phyloP scores from a whole-genome alignment of 2,113 vertebrate genomes.

The Oryzias javanicus region DNA sequence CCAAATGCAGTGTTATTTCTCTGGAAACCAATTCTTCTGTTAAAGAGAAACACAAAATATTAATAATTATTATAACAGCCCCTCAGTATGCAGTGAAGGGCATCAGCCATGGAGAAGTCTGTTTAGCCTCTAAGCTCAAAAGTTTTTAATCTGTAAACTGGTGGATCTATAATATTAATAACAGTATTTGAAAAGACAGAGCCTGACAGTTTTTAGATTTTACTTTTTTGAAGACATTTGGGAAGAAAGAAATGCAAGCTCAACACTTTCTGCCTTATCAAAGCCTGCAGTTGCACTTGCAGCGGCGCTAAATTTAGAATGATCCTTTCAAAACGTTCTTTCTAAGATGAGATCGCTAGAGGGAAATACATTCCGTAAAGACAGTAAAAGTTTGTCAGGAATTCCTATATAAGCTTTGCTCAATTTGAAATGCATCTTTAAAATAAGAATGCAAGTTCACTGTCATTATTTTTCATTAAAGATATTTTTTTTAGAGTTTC shows the following conservation, averaged over 20 bases:
- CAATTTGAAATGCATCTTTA: no score
- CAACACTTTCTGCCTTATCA: no score
- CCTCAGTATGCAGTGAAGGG: conserved; percentile 7
- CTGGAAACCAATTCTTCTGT: conserved; percentile 2
- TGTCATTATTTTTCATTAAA: no score
- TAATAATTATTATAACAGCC: conserved; percentile 48
- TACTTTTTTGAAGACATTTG: no score
- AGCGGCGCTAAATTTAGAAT: neutral
- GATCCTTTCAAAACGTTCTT: neutral
- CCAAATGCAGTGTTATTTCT: conserved; percentile 27
- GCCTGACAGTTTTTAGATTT: no score
- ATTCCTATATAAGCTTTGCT: no score
- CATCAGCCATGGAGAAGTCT: neutral
- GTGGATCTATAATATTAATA: neutral
- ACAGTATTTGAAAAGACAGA: no score
- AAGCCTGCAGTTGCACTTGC: neutral
- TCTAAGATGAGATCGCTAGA: neutral
- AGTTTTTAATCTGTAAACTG: conserved; percentile 19
- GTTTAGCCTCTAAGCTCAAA: neutral
- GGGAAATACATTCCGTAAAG: no score
- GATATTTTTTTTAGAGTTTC: no score
- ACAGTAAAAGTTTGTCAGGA: no score
- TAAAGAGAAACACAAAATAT: neutral
- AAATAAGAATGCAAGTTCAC: no score
- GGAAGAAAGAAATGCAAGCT: no score